Conservation (phyloP, 2,888 invertebrate genomes). For the Lamellibrachia satsuma region DNA sequence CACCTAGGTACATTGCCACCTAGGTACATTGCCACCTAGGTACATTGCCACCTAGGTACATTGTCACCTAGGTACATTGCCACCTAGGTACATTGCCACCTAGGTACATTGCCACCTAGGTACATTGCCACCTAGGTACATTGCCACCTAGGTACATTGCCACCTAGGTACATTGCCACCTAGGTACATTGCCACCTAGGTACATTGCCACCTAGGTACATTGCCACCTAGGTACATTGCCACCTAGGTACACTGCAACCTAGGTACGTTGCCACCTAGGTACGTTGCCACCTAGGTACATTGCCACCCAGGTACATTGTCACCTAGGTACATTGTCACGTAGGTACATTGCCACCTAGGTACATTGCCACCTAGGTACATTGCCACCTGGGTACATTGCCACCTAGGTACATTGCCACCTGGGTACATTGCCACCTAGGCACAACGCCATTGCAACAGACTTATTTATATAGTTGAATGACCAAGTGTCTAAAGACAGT, state of each 20-base stretch:
- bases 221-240: neutral
- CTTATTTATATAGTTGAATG: neutral
- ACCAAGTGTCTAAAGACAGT: neutral
- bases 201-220: neutral
- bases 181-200: neutral
- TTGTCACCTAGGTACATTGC: too few species aligned
- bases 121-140: neutral
- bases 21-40: neutral
- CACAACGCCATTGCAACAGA: neutral
- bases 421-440: neutral
- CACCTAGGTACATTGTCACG: neutral
- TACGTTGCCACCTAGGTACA: neutral
- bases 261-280: neutral
- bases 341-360: too few species aligned
- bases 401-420: too few species aligned
- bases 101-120: neutral
- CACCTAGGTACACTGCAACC: neutral
- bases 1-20: neutral
- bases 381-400: too few species aligned
- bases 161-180: neutral
- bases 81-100: neutral
- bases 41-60: neutral
- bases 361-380: too few species aligned
- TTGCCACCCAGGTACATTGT: too few species aligned
- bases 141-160: neutral